Base-by-base conservation (phyloP, 2,888 invertebrate species). In the Cantharis rustica region DNA sequence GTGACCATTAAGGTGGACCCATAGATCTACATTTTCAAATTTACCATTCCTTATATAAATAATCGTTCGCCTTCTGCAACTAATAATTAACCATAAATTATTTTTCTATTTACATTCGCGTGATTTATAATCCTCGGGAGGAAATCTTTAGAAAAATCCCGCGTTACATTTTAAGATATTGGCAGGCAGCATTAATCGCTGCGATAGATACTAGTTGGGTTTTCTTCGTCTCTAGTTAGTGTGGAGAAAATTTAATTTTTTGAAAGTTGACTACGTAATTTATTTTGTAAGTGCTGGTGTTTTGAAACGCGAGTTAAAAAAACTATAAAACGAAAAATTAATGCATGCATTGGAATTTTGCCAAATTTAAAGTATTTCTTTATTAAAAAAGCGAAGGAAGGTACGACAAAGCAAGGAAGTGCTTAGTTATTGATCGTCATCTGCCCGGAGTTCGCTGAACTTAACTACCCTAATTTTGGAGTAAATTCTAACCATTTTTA, bases 341-440 rank as follows among this genome's bases (percentile, higher is more conserved):
- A 47, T 47, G 47, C 47, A 47, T 47, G n/a, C 47, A 47, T 47
- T 66, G 64, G 64, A n/a, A 17, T 17, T 23, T 20, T 66, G 64
- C 64, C 64, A 66, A 66, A 66, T 66, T 66, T 17, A n/a, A 23
- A 66, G 64, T 66, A 66, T 66, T 66, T 66, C 64, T 23, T 66
- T 66, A 66, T 66, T 66, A 66, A 66, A 66, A 66, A 66, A 47
- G 23, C 64, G 64, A 47, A n/a, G 47, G 47, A 66, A 66, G 64
- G 64, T 66, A 66, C 47, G 64, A 66, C 64, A 66, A 66, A 66
- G 64, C 64, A 11, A 66, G 64, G 63, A 69, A 72, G 72, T 74
- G 71, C 27, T 68, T 63, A 61, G 27, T 71, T 77, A 77, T 77
- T 77, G 77, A 77, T 75, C 77, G 77, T 61, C 68, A 69, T 69